Evolutionary conservation across 2,797 vertebrate genomes (phyloP).

Genomic region (Acrossocheilus fasciatus): DNA sequence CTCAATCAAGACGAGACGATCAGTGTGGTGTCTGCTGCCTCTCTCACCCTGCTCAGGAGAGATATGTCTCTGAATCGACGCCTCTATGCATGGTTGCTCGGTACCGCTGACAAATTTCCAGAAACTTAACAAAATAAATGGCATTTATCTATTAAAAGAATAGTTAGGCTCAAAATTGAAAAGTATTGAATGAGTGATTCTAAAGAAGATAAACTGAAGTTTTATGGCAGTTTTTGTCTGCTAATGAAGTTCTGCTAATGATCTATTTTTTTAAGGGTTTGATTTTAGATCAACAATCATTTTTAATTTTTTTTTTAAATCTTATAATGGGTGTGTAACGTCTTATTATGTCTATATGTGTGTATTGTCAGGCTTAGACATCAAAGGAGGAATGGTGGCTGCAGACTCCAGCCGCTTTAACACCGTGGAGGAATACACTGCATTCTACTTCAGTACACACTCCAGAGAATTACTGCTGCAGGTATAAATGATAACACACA

Average conservation of each 20-base stretch:
- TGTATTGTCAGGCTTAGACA: conserved; percentile 84
- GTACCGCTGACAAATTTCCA: conserved; percentile 69
- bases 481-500: conserved; percentile 73
- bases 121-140: background rate
- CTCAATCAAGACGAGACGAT: conserved; percentile 81
- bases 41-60: conserved; percentile 91
- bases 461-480: conserved; percentile 90
- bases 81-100: conserved; percentile 95
- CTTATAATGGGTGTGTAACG: too few relatives aligned
- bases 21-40: conserved; percentile 85
- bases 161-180: background rate
- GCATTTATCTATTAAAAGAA: background rate
- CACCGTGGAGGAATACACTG: conserved; percentile 84
- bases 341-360: background rate
- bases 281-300: background rate
- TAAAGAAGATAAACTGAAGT: background rate
- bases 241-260: too few relatives aligned
- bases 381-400: conserved; percentile 87
- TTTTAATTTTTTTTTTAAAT: background rate
- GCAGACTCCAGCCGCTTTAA: conserved; percentile 78
- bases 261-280: background rate
- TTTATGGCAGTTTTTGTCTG: too few relatives aligned
- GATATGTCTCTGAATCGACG: conserved; percentile 99
- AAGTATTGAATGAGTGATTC: background rate
- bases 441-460: conserved; percentile 90